Evolutionary conservation across 2,888 invertebrate genomes (phyloP), one percentile per base, ranked within the genome.

Genomic region (Drosophila vallismaia): DNA sequence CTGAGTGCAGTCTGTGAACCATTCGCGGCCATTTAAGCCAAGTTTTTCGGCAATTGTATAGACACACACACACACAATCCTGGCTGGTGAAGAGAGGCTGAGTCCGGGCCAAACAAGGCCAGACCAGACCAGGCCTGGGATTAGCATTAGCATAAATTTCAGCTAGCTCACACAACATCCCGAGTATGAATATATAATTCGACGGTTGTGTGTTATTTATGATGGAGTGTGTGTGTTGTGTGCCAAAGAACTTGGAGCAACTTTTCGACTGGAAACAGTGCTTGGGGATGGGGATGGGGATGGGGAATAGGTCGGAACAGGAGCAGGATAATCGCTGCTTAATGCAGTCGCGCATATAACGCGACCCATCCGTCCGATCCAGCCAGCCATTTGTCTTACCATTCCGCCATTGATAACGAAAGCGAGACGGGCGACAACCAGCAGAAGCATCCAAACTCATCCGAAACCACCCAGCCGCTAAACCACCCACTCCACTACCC

Each of bases 271-370:
- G 24, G 24, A 36, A 55, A 51, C 12, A 9, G 44, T 7, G 19
- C 8, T 12, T 9, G 46, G 26, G 2, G 8, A 0, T 19, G 1
- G 46, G 9, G 2, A 0, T 6, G 50, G 44, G 10, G 26, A 2
- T 3, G n/a, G 48, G 28, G 31, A 28, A 5, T 44, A 28, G 33
- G 40, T 79, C 72, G 67, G 66, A 67, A 63, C 68, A 66, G 72
- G 77, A 70, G 55, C 86, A 71, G 77, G 86, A 88, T 84, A 84
- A 88, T 83, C 84, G 80, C 76, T 86, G 88, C 86, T 88, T 88
- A 88, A 86, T 83, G 88, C 83, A 83, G 74, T 85, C 75, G 83
- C 63, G 80, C 86, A 76, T 66, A 72, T 62, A 81, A 82, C 68
- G 50, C 68, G 46, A 59, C 75, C 58, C 69, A 68, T 56, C 64